Evolutionary conservation across 35 echinoderm and acorn worm species (phyloP).

Genomic region (Lytechinus pictus): DNA sequence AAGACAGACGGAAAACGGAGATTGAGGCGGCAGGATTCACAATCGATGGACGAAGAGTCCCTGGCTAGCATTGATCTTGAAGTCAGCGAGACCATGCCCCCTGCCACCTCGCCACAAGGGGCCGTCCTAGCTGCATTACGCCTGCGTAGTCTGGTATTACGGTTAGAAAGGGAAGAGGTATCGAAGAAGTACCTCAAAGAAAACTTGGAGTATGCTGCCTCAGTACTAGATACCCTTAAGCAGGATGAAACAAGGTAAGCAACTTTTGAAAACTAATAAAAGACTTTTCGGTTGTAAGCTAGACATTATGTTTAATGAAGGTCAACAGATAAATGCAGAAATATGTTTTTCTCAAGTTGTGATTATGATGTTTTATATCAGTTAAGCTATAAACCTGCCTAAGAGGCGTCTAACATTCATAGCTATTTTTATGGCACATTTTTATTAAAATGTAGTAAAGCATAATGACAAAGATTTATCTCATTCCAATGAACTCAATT

Average conservation of each 20-base stretch:
- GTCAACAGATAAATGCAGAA: too few relatives aligned
- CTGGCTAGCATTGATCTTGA: constrained; percentile 75
- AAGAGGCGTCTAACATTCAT: too few relatives aligned
- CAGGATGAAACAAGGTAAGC: constrained; percentile 76
- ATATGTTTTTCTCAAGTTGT: too few relatives aligned
- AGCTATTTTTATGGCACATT: too few relatives aligned
- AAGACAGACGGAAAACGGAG: constrained; percentile 67
- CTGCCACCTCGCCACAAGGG: constrained; percentile 75
- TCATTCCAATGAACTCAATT: too few relatives aligned
- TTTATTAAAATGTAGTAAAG: too few relatives aligned
- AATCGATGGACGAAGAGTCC: constrained; percentile 80
- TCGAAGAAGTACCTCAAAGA: constrained; percentile 76
- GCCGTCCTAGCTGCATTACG: constrained; percentile 80
- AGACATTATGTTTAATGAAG: too few relatives aligned
- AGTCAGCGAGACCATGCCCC: constrained; percentile 72
- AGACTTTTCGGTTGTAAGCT: too few relatives aligned
- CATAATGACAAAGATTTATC: too few relatives aligned
- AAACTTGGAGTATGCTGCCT: constrained; percentile 82
- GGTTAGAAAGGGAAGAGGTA: constrained; percentile 82
- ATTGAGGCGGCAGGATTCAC: constrained; percentile 75
- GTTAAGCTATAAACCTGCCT: too few relatives aligned
- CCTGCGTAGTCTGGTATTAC: constrained; percentile 81
- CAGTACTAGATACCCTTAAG: constrained; percentile 71
- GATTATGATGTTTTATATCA: too few relatives aligned
- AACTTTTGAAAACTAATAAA: too few relatives aligned